These are phyloP conservation scores for Nycticorax nycticorax DNA, from an alignment of 2,113 vertebrate genomes.

Conservation along the genomic window DNA sequence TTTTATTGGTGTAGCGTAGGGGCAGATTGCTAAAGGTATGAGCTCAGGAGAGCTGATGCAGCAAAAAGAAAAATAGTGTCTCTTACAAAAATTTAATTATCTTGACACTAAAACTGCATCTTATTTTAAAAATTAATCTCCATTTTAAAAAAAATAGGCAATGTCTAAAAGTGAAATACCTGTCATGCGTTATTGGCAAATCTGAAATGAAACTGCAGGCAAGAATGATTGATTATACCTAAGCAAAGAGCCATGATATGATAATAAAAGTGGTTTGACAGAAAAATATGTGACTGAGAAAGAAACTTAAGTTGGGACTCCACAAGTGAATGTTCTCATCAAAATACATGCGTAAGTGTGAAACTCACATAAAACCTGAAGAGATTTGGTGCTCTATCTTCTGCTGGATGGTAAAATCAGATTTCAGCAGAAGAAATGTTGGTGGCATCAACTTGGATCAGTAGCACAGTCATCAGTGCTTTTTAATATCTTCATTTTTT, in stretches of 20 bases:
- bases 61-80: background rate
- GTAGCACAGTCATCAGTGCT: background rate
- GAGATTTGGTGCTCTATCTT: background rate
- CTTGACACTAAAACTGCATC: constrained; percentile 12
- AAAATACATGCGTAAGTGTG: background rate
- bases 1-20: background rate
- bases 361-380: background rate
- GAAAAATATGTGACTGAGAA: background rate
- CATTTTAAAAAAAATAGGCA: background rate
- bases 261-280: background rate
- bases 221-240: constrained; percentile 6
- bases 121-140: constrained; percentile 50
- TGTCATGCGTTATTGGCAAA: constrained; percentile 20
- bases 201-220: constrained; percentile 2
- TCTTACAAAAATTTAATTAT: constrained; percentile 56
- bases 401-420: background rate
- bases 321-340: background rate
- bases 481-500: background rate
- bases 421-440: background rate
- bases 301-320: background rate
- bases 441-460: background rate
- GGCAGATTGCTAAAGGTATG: constrained; percentile 10
- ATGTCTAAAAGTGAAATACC: constrained; percentile 11
- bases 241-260: background rate
- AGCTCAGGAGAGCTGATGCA: constrained; percentile 17